Conservation (phyloP, 2,113 vertebrate species). For the Bubalus kerabau region DNA sequence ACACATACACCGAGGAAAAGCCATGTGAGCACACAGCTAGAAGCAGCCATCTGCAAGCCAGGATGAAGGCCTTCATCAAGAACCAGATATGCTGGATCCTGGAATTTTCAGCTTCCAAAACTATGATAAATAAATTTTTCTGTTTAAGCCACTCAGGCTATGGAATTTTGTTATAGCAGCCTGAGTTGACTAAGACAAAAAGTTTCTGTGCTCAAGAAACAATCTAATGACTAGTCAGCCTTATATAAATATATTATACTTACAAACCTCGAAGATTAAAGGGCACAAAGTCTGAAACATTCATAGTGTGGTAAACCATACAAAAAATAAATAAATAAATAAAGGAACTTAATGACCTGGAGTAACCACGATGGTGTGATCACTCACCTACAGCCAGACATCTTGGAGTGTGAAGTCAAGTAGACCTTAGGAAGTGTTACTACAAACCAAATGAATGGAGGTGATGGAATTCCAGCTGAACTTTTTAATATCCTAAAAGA, state of each 20-base stretch:
- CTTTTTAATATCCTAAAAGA: not conserved
- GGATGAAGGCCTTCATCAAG: not conserved
- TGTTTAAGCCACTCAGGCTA: not conserved
- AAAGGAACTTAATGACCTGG: not conserved
- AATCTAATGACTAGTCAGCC: not conserved
- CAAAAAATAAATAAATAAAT: not conserved
- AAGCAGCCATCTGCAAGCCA: not conserved
- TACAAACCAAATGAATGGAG: rapidly evolving
- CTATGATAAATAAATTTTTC: not conserved
- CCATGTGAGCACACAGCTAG: not conserved
- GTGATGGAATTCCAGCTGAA: not conserved
- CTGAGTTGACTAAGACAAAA: not conserved
- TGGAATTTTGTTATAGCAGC: not conserved
- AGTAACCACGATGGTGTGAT: not conserved
- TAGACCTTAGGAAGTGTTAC: not conserved
- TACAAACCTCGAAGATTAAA: not conserved
- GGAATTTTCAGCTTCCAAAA: not conserved
- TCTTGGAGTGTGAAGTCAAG: not conserved
- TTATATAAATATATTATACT: not conserved
- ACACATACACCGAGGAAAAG: not conserved
- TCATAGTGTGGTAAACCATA: not conserved
- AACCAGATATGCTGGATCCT: not conserved
- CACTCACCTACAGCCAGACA: not conserved
- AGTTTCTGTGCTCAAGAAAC: not conserved
- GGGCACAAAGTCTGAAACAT: not conserved